These are phyloP conservation scores for Ectemnius cavifrons DNA, from an alignment of 2,888 invertebrate species.

Conservation along the genomic window DNA sequence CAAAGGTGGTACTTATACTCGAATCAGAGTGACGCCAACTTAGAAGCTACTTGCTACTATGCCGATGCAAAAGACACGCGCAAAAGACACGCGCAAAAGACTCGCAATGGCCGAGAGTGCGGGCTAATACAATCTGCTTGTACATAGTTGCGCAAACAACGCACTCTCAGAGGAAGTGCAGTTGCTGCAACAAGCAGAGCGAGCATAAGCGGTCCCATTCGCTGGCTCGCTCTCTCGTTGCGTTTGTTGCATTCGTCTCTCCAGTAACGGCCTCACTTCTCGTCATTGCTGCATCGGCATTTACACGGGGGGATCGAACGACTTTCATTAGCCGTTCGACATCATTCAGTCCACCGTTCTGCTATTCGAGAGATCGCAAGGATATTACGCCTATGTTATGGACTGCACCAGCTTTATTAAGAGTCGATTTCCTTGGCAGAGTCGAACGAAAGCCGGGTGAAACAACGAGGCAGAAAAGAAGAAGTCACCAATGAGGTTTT, in stretches of 20 bases:
- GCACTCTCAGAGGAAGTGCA: conserved; percentile 53
- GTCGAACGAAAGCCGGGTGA: too few species aligned
- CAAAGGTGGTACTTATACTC: background rate
- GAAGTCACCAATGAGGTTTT: too few species aligned
- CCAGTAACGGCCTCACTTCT: conserved; percentile 9
- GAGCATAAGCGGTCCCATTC: conserved; percentile 15
- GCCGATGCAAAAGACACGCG: conserved; percentile 48
- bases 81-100: conserved; percentile 18
- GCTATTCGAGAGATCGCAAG: too few species aligned
- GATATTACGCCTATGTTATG: too few species aligned
- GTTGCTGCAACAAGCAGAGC: conserved; percentile 42
- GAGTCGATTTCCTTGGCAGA: too few species aligned
- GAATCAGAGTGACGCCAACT: conserved; percentile 10
- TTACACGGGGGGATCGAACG: too few species aligned
- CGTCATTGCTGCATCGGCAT: conserved; percentile 1
- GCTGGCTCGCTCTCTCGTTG: conserved; percentile 29
- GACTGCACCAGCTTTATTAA: too few species aligned
- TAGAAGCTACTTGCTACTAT: conserved; percentile 49
- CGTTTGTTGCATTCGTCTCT: conserved; percentile 15
- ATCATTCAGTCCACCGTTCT: too few species aligned
- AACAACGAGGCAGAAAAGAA: too few species aligned
- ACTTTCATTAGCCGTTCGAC: too few species aligned
- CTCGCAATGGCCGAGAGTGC: conserved; percentile 46
- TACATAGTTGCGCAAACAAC: conserved; percentile 59
- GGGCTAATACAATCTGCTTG: conserved; percentile 29